Evolutionary conservation across 2,888 invertebrate species (phyloP).

Genomic region (Penaeus monodon): DNA sequence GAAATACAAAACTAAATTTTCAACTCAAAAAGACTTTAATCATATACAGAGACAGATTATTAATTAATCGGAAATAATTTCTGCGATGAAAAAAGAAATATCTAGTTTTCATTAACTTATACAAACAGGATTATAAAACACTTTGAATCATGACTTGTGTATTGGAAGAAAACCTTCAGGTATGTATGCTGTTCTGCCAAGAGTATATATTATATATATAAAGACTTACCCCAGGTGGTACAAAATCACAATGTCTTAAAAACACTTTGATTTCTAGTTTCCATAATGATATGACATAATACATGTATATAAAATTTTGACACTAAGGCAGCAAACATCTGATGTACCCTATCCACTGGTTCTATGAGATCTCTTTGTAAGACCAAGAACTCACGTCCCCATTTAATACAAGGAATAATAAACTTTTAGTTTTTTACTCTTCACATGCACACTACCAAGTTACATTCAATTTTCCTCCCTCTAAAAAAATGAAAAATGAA

Average conservation of each 20-base stretch:
- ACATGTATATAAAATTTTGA: slow-evolving; percentile 9
- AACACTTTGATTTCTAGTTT: slow-evolving; percentile 15
- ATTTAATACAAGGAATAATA: too few relatives aligned
- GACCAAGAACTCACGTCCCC: neutral
- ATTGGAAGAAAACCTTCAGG: slow-evolving; percentile 30
- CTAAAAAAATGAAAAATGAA: too few relatives aligned
- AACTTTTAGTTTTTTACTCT: too few relatives aligned
- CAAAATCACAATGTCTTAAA: neutral
- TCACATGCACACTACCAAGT: too few relatives aligned
- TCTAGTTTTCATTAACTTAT: too few relatives aligned
- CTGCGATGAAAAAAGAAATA: too few relatives aligned
- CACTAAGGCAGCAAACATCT: slow-evolving; percentile 21
- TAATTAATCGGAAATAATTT: too few relatives aligned
- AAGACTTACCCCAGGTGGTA: slow-evolving; percentile 9
- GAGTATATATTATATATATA: slow-evolving; percentile 23
- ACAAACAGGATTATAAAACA: slow-evolving; percentile 11
- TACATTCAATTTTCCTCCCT: too few relatives aligned
- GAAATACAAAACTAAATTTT: too few relatives aligned
- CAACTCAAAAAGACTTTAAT: too few relatives aligned
- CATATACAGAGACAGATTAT: too few relatives aligned
- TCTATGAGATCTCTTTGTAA: neutral
- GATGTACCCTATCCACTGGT: slow-evolving; percentile 2
- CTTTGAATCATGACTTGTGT: slow-evolving; percentile 22
- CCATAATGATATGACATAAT: neutral
- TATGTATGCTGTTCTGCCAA: slow-evolving; percentile 21